A percentile compares a stretch with the other conserved stretches of the same genome.
phyloP scores from a whole-genome alignment of 2,888 invertebrate species.

The Nephrotoma flavescens region DNA sequence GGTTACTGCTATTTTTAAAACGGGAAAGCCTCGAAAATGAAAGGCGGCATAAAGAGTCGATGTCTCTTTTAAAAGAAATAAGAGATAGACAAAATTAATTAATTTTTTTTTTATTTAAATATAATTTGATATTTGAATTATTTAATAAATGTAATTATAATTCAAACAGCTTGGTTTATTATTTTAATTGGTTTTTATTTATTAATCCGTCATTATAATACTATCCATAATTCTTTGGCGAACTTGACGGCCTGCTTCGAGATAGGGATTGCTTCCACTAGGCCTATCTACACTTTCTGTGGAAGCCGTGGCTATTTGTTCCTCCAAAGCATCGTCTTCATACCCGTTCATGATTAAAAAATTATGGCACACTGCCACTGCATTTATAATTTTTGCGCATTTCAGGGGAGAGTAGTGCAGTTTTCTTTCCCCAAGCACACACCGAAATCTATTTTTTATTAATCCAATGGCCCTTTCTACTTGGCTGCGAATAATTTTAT shows the following conservation, averaged over 20 bases:
- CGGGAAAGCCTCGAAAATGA: too few species aligned
- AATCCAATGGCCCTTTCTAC: background rate
- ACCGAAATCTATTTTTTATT: background rate
- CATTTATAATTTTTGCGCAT: background rate
- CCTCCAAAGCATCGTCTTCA: background rate
- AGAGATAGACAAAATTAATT: too few species aligned
- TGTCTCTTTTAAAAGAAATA: too few species aligned
- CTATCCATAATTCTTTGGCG: background rate
- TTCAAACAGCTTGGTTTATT: too few species aligned
- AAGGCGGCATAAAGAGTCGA: too few species aligned
- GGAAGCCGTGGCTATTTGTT: background rate
- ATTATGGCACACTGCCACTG: background rate
- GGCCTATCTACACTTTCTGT: background rate
- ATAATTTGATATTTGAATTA: too few species aligned
- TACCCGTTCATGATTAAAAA: background rate
- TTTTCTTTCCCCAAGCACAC: background rate
- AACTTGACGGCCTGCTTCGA: background rate
- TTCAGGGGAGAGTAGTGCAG: background rate
- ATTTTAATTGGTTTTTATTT: too few species aligned
- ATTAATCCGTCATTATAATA: background rate
- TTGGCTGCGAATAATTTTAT: background rate
- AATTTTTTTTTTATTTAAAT: too few species aligned
- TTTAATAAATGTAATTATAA: too few species aligned
- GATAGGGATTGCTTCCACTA: background rate
- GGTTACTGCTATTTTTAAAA: too few species aligned